phyloP scores from a whole-genome alignment of 2,888 invertebrate species.

The Drosophila infuscata region DNA sequence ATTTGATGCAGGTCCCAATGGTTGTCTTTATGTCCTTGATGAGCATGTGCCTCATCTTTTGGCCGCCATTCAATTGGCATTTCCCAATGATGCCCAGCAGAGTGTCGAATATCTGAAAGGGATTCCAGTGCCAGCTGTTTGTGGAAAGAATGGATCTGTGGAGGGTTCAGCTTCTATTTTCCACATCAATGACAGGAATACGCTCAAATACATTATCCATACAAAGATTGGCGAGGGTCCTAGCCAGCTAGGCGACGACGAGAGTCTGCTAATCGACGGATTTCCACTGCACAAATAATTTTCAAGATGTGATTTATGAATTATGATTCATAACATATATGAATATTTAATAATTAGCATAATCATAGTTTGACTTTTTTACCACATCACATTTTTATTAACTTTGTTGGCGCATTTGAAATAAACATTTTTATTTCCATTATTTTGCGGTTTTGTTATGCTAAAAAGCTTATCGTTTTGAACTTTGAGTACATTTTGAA shows the following conservation, averaged over 20 bases:
- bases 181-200: slow-evolving; percentile 84
- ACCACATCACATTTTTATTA: slow-evolving; percentile 18
- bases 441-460: slow-evolving; percentile 34
- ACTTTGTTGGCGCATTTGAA: slow-evolving; percentile 27
- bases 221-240: slow-evolving; percentile 94
- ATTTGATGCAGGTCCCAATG: slow-evolving; percentile 99
- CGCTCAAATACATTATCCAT: slow-evolving; percentile 92
- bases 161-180: slow-evolving; percentile 36
- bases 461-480: slow-evolving; percentile 7
- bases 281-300: slow-evolving; percentile 56
- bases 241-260: slow-evolving; percentile 78
- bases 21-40: slow-evolving; percentile 93
- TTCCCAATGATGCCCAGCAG: slow-evolving; percentile 87
- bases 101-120: slow-evolving; percentile 87
- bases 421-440: slow-evolving; percentile 36
- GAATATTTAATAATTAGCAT: not conserved
- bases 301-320: not conserved
- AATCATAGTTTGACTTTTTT: slow-evolving; percentile 1
- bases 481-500: slow-evolving; percentile 2
- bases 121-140: slow-evolving; percentile 82
- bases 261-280: slow-evolving; percentile 86
- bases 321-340: not conserved
- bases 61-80: slow-evolving; percentile 89
- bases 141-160: slow-evolving; percentile 23
- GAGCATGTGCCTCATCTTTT: slow-evolving; percentile 90